Evolutionary conservation across 2,888 invertebrate species (phyloP).

Genomic region (Furcula furcula): DNA sequence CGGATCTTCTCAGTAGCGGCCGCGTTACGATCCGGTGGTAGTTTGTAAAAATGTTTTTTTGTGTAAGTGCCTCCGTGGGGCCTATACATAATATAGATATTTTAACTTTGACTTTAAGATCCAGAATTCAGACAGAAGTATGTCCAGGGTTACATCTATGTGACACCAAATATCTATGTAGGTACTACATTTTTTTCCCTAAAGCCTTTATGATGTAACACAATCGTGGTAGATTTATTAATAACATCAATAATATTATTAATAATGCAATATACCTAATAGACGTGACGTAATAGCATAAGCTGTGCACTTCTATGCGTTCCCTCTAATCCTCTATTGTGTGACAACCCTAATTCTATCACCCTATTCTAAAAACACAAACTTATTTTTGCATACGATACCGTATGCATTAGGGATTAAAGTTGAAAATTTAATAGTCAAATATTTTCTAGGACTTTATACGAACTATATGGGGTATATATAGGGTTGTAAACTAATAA

Average conservation of each 20-base stretch:
- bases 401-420: constrained; percentile 15
- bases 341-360: constrained; percentile 53
- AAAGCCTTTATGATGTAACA: too few relatives aligned
- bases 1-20: too few relatives aligned
- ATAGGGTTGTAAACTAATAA: constrained; percentile 35
- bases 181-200: too few relatives aligned
- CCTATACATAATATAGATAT: too few relatives aligned
- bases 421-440: constrained; percentile 23
- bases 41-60: too few relatives aligned
- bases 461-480: constrained; percentile 1
- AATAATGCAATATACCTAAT: constrained; percentile 43
- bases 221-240: constrained; percentile 3
- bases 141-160: too few relatives aligned
- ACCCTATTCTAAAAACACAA: constrained; percentile 32
- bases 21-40: too few relatives aligned
- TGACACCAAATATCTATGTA: too few relatives aligned
- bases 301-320: constrained; percentile 61
- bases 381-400: constrained; percentile 11
- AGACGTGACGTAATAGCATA: constrained; percentile 70
- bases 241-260: constrained; percentile 40
- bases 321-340: constrained; percentile 69
- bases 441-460: constrained; percentile 2
- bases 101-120: too few relatives aligned
- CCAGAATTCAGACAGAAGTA: too few relatives aligned
- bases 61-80: too few relatives aligned